Evolutionary conservation across 2,113 vertebrate species (phyloP), one percentile per base, ranked within the genome.

Genomic region (Ceuthmochares aereus): DNA sequence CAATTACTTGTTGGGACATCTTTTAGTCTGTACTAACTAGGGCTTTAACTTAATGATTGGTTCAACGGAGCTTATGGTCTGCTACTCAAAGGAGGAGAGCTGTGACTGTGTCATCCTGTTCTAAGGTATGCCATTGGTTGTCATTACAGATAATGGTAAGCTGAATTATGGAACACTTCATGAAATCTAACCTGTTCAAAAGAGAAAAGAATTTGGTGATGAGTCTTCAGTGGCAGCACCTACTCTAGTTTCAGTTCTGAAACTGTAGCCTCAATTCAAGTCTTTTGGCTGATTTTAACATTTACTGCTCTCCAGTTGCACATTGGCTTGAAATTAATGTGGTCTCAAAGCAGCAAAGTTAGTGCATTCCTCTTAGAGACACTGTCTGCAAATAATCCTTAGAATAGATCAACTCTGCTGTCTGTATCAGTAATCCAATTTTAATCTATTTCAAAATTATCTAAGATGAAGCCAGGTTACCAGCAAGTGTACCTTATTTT

Each of bases 351-450:
- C 88, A 95, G 58, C 86, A 76, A 85, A 96, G 43, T 86, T 93
- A 47, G 51, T 91, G 58, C 60, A 89, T 94, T 83, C 90, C 52
- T 91, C 34, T 75, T 87, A 51, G 77, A 97, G 73, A 62, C 37
- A 78, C 42, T 59, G 84, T 85, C 87, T 97, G 74, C 92, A 94
- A 96, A 97, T 95, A 97, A 95, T 92, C 36, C 30, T 96, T 85
- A 49, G 84, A 86, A 88, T 77, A 95, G 96, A 91, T 58, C 74
- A 58, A 37, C 21, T 84, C 64, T 58, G 11, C 51, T 83, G 45
- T 74, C 70, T 79, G 26, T 83, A 55, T 87, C 55, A 51, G 56
- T 58, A 82, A 29, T 51, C 30, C 25, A 80, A 12, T 80, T 83
- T 55, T 30, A 58, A 77, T 82, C 26, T 77, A 34, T 83, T 87